Evolutionary conservation across 2,797 vertebrate genomes (phyloP).

Genomic region (Poeciliopsis infans): DNA sequence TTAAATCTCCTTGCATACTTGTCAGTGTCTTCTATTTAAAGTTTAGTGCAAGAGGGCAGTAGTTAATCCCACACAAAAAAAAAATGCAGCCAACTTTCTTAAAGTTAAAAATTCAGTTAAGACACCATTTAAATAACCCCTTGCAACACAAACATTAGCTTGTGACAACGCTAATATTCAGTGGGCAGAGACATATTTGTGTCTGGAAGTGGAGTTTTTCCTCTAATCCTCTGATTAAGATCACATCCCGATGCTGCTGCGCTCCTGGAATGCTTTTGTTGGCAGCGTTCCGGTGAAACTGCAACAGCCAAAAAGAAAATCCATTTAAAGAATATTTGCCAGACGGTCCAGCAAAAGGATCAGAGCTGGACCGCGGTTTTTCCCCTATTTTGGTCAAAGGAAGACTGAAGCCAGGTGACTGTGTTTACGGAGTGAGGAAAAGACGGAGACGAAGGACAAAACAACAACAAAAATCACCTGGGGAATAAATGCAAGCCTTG

Average conservation of each 20-base stretch:
- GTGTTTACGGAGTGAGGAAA: slow-evolving; percentile 19
- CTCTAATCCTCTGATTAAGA: slow-evolving; percentile 74
- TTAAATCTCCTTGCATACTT: not conserved
- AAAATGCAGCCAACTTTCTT: not conserved
- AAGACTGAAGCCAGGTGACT: slow-evolving; percentile 56
- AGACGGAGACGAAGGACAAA: slow-evolving; percentile 20
- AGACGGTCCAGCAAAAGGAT: slow-evolving; percentile 31
- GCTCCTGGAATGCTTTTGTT: slow-evolving; percentile 81
- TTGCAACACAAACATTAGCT: slow-evolving; percentile 16
- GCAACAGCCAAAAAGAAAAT: slow-evolving; percentile 72
- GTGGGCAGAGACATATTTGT: slow-evolving; percentile 40
- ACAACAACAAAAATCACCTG: slow-evolving; percentile 49
- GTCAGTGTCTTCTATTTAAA: not conserved
- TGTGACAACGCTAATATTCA: slow-evolving; percentile 18
- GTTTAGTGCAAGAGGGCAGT: not conserved
- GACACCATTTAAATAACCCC: not conserved
- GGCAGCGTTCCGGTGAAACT: slow-evolving; percentile 68
- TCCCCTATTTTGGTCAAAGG: slow-evolving; percentile 80
- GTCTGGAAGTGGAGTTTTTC: slow-evolving; percentile 62
- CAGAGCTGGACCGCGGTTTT: slow-evolving; percentile 50
- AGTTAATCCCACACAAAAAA: not conserved
- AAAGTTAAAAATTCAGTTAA: not conserved
- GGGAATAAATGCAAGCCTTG: slow-evolving; percentile 41
- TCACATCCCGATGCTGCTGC: slow-evolving; percentile 70
- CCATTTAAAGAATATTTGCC: slow-evolving; percentile 60